phyloP scores from a whole-genome alignment of 2,113 vertebrate genomes.

The Gymnogyps californianus region DNA sequence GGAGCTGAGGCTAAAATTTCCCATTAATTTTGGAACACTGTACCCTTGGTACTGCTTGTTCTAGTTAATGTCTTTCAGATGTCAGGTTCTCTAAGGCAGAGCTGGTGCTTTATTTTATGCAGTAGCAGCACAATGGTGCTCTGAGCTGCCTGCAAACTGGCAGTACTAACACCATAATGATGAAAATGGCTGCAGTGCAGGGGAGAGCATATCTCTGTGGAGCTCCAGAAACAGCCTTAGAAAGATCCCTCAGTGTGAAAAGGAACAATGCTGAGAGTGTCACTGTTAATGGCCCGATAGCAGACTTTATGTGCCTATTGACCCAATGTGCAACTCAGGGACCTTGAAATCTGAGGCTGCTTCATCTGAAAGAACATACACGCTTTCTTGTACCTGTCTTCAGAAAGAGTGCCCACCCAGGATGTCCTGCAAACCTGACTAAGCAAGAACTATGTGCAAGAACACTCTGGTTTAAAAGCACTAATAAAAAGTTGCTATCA shows the following conservation, averaged over 20 bases:
- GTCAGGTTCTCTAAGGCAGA: neutral
- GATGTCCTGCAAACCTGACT: neutral
- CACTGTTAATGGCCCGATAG: neutral
- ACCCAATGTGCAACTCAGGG: neutral
- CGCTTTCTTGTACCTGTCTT: neutral
- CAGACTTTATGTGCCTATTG: neutral
- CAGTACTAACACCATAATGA: neutral
- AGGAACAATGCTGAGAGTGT: neutral
- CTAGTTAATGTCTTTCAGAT: slow-evolving; percentile 55
- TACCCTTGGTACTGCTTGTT: slow-evolving; percentile 44
- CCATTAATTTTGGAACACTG: slow-evolving; percentile 27
- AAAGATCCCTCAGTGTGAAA: neutral
- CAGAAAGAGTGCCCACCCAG: neutral
- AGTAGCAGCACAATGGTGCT: neutral
- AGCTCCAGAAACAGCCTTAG: neutral
- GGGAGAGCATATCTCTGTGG: neutral
- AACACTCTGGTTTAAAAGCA: neutral
- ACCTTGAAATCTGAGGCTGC: neutral
- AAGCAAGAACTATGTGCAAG: neutral
- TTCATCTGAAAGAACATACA: neutral
- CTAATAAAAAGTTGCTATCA: neutral
- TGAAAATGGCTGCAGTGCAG: neutral
- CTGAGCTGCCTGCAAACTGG: neutral
- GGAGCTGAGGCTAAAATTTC: slow-evolving; percentile 42
- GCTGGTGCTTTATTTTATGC: neutral